Evolutionary conservation across 1,140 invertebrate species (phyloP).

Genomic region (Nymphalis io): DNA sequence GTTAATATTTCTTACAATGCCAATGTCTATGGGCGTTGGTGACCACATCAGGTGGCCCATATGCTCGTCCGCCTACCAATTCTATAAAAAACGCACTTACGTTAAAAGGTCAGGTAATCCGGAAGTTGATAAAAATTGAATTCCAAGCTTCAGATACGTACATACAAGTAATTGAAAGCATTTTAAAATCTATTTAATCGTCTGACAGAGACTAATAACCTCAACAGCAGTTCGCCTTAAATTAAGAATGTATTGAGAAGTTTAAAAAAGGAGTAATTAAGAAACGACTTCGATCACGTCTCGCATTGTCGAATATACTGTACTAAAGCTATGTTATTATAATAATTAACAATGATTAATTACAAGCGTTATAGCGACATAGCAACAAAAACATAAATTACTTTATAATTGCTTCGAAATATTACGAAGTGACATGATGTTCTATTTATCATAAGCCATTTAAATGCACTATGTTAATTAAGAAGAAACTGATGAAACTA

Average conservation of each 20-base stretch:
- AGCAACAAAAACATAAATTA: constrained; percentile 58
- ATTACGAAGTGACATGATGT: constrained; percentile 16
- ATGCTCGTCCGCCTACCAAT: too few species aligned
- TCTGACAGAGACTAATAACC: too few species aligned
- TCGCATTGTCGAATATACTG: constrained; percentile 5
- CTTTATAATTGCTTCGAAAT: constrained; percentile 67
- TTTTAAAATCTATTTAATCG: too few species aligned
- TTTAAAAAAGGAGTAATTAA: background rate
- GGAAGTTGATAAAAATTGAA: too few species aligned
- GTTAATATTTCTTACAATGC: too few species aligned
- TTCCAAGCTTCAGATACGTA: too few species aligned
- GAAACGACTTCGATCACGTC: constrained; percentile 12
- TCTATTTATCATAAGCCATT: constrained; percentile 3
- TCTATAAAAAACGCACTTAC: too few species aligned
- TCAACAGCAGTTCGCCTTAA: background rate
- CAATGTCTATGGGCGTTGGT: too few species aligned
- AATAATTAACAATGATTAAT: constrained; percentile 63
- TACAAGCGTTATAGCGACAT: constrained; percentile 45
- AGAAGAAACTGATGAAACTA: too few species aligned
- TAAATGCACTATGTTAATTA: background rate
- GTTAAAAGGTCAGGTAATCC: too few species aligned
- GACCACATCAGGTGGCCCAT: too few species aligned
- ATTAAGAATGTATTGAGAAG: background rate
- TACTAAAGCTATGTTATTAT: constrained; percentile 28
- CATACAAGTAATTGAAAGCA: too few species aligned